Percentiles rank a stretch among this genome's conserved stretches.
phyloP scores from a whole-genome alignment of 1,140 invertebrate genomes.

The Diabrotica undecimpunctata region DNA sequence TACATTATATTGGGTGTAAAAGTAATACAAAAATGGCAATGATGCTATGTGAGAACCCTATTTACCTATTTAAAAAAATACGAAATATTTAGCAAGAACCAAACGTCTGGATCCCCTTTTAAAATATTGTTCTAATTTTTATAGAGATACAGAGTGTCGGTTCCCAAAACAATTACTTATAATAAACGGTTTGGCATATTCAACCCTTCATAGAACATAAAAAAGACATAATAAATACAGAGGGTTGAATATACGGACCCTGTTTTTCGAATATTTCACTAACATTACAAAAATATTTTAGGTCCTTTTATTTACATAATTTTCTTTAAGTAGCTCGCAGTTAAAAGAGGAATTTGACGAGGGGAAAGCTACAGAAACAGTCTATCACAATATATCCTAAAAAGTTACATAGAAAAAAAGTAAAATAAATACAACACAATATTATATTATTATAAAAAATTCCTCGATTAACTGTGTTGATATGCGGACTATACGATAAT shows the following conservation, averaged over 20 bases:
- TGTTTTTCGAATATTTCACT: constrained; percentile 7
- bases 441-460: constrained; percentile 24
- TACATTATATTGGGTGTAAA: no score
- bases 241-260: constrained; percentile 1
- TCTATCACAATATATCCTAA: constrained; percentile 4
- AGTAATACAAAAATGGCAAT: no score
- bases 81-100: no score
- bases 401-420: not conserved
- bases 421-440: constrained; percentile 12
- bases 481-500: constrained; percentile 32
- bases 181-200: not conserved
- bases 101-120: no score
- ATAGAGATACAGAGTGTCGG: no score
- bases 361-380: not conserved
- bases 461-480: constrained; percentile 22
- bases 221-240: not conserved
- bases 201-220: not conserved
- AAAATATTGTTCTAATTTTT: no score
- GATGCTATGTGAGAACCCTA: no score
- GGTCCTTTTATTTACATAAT: constrained; percentile 10
- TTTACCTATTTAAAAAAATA: no score
- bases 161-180: not conserved
- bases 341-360: constrained; percentile 9
- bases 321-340: not conserved
- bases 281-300: constrained; percentile 18